phyloP scores from a whole-genome alignment of 2,888 invertebrate genomes.

The Melanargia galathea region DNA sequence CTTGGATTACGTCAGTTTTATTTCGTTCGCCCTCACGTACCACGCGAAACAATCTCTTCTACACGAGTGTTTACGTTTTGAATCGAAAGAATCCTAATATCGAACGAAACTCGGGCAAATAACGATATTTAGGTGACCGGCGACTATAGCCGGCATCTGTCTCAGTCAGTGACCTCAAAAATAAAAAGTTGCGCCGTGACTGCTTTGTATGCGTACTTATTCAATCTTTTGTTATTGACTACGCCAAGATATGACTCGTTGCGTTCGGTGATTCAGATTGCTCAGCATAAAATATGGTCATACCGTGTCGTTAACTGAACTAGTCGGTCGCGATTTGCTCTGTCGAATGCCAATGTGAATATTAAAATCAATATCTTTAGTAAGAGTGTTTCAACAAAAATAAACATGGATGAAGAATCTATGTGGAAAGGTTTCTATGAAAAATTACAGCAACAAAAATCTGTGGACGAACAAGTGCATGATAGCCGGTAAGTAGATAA shows the following conservation, averaged over 20 bases:
- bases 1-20: conserved; percentile 69
- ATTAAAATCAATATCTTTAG: neutral
- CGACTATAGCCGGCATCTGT: conserved; percentile 34
- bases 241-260: conserved; percentile 65
- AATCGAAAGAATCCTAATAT: conserved; percentile 11
- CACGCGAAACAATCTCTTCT: conserved; percentile 33
- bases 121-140: conserved; percentile 3
- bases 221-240: conserved; percentile 61
- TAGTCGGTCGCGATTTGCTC: conserved; percentile 25
- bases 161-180: conserved; percentile 56
- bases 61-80: conserved; percentile 23
- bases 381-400: conserved; percentile 18
- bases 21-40: conserved; percentile 46
- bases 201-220: conserved; percentile 53
- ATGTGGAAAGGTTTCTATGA: conserved; percentile 91
- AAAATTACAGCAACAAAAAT: conserved; percentile 84
- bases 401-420: conserved; percentile 85
- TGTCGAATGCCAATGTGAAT: conserved; percentile 13
- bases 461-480: conserved; percentile 84
- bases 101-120: neutral
- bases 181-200: conserved; percentile 44
- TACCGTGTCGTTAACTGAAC: conserved; percentile 18
- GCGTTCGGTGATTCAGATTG: conserved; percentile 63
- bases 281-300: conserved; percentile 53
- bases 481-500: conserved; percentile 83